Percentiles rank a stretch among this genome's conserved stretches.
These are phyloP conservation scores for Pantherophis vulpinus DNA, from an alignment of 2,797 vertebrate species.

Conservation along the genomic window DNA sequence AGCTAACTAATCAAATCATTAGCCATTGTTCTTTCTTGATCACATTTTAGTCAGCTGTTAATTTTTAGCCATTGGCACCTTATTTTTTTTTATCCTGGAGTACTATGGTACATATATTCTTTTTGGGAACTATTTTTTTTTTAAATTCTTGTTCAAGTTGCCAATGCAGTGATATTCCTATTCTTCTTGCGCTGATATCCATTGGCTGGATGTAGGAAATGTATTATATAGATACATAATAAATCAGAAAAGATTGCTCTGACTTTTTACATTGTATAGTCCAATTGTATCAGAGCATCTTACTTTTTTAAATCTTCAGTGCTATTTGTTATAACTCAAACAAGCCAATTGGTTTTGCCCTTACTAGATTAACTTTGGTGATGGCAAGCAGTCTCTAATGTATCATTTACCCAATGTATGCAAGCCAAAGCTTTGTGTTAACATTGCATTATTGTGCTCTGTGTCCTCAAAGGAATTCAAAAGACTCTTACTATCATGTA, in stretches of 20 bases:
- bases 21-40: not conserved
- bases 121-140: constrained; percentile 18
- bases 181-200: not conserved
- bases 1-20: not conserved
- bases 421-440: not conserved
- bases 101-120: not conserved
- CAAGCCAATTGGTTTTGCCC: constrained; percentile 17
- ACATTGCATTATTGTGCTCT: not conserved
- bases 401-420: not conserved
- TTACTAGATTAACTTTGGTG: constrained; percentile 7
- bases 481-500: not conserved
- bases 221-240: constrained; percentile 38
- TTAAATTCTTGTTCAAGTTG: not conserved
- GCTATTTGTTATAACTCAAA: constrained; percentile 37
- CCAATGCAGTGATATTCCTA: not conserved
- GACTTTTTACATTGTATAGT: constrained; percentile 34
- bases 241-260: constrained; percentile 35
- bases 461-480: not conserved
- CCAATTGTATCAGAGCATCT: constrained; percentile 34
- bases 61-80: not conserved
- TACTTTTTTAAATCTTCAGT: constrained; percentile 40
- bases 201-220: not conserved
- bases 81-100: not conserved
- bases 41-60: not conserved
- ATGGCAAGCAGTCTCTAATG: not conserved